Percentiles rank a stretch among this genome's conserved stretches.
These are phyloP conservation scores for Phenacoccus solenopsis DNA, from an alignment of 1,140 invertebrate species.

Conservation along the genomic window DNA sequence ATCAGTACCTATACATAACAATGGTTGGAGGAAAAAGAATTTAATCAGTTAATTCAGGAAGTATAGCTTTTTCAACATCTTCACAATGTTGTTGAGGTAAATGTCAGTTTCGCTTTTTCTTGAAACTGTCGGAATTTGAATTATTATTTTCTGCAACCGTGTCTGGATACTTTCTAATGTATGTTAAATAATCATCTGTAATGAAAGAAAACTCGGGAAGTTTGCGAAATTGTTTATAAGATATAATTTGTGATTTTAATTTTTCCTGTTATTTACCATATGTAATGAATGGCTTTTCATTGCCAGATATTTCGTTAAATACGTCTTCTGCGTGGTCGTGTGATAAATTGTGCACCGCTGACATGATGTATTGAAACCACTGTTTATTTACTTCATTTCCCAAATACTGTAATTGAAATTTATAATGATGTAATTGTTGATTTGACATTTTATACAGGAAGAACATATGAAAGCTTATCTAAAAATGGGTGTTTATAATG, in stretches of 20 bases:
- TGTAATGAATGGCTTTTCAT: neutral
- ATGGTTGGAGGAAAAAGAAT: neutral
- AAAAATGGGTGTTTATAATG: no score
- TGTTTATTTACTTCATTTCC: neutral
- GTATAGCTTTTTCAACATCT: slow-evolving; percentile 3
- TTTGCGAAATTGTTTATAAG: neutral
- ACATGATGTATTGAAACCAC: slow-evolving; percentile 4
- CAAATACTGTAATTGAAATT: neutral
- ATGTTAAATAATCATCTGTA: neutral
- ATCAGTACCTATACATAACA: no score
- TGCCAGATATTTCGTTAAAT: neutral
- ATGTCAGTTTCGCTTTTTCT: slow-evolving; percentile 6
- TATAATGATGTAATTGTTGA: no score
- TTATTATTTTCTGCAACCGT: neutral
- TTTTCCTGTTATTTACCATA: neutral
- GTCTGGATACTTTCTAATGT: neutral
- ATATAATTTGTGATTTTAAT: neutral
- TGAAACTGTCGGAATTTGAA: neutral
- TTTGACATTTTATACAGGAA: no score
- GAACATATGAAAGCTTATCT: no score
- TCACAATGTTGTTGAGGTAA: neutral
- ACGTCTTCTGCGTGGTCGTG: neutral
- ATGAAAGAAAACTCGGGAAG: neutral
- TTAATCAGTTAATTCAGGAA: neutral
- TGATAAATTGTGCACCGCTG: neutral